Percentiles rank a stretch among this genome's conserved stretches.
Evolutionary conservation across 1,140 invertebrate genomes (phyloP).

Genomic region (Dinoponera quadriceps): DNA sequence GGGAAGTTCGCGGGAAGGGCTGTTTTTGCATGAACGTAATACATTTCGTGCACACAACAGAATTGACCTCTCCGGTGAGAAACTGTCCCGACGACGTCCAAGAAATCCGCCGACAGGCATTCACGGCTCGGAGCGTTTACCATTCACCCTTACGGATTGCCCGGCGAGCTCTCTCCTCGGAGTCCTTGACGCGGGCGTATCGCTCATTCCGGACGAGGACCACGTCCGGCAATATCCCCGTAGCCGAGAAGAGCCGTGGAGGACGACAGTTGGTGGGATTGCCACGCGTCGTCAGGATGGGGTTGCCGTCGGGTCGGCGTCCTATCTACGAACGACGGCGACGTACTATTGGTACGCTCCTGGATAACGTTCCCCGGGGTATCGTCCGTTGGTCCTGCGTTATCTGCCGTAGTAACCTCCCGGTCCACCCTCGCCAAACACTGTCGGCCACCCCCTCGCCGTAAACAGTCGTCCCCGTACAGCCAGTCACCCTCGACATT

Average conservation of each 20-base stretch:
- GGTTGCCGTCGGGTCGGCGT: conserved; percentile 58
- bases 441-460: conserved; percentile 2
- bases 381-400: conserved; percentile 70
- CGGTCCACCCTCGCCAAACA: conserved; percentile 44
- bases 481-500: conserved; percentile 19
- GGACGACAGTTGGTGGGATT: conserved; percentile 65
- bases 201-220: conserved; percentile 36
- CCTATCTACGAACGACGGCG: conserved; percentile 65
- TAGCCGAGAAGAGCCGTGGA: conserved; percentile 40
- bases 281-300: conserved; percentile 64
- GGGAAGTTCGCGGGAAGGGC: not conserved
- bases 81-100: not conserved
- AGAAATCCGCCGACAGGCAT: conserved; percentile 34
- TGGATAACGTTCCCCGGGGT: conserved; percentile 73
- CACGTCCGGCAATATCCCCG: conserved; percentile 52
- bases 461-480: conserved; percentile 24
- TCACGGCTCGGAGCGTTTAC: conserved; percentile 18
- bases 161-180: not conserved
- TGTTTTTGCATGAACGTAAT: not conserved
- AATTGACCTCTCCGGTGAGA: conserved; percentile 25
- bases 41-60: not conserved
- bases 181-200: not conserved
- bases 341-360: conserved; percentile 71
- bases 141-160: conserved; percentile 9
- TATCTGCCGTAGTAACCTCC: conserved; percentile 71